phyloP scores from a whole-genome alignment of 1,140 invertebrate species.

The Formica selysi region DNA sequence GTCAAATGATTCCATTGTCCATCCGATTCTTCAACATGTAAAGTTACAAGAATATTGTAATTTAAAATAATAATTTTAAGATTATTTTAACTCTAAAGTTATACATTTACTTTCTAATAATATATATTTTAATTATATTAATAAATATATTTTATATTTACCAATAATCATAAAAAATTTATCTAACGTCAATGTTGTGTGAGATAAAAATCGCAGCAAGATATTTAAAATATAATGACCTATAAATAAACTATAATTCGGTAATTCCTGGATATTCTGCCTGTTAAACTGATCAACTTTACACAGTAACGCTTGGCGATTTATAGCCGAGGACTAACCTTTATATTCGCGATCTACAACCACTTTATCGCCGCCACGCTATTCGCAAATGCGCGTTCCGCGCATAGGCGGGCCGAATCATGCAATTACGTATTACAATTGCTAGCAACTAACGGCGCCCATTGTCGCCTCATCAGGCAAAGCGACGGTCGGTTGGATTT shows the following conservation, averaged over 20 bases:
- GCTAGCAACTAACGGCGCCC: slow-evolving; percentile 41
- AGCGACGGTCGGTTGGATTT: slow-evolving; percentile 54
- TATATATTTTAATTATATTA: not conserved
- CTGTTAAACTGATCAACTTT: slow-evolving; percentile 33
- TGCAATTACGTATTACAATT: slow-evolving; percentile 62
- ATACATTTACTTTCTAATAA: not conserved
- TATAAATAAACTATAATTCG: slow-evolving; percentile 3
- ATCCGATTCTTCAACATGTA: not conserved
- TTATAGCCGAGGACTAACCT: slow-evolving; percentile 16
- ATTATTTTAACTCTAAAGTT: not conserved
- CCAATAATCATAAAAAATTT: not conserved
- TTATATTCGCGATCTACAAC: slow-evolving; percentile 38
- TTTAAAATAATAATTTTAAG: not conserved
- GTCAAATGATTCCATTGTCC: not conserved
- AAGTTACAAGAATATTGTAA: not conserved
- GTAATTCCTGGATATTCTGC: not conserved
- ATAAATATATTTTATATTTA: not conserved
- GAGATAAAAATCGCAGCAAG: not conserved
- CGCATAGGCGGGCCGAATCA: slow-evolving; percentile 40
- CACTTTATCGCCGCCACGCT: slow-evolving; percentile 39
- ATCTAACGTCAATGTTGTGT: not conserved
- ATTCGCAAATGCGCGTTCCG: slow-evolving; percentile 19
- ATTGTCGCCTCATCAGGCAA: slow-evolving; percentile 50
- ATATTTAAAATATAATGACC: not conserved
- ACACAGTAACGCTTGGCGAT: slow-evolving; percentile 1